Evolutionary conservation across 1,140 invertebrate genomes (phyloP), one percentile per base, ranked within the genome.

Genomic region (Mycetomoellerius zeteki): DNA sequence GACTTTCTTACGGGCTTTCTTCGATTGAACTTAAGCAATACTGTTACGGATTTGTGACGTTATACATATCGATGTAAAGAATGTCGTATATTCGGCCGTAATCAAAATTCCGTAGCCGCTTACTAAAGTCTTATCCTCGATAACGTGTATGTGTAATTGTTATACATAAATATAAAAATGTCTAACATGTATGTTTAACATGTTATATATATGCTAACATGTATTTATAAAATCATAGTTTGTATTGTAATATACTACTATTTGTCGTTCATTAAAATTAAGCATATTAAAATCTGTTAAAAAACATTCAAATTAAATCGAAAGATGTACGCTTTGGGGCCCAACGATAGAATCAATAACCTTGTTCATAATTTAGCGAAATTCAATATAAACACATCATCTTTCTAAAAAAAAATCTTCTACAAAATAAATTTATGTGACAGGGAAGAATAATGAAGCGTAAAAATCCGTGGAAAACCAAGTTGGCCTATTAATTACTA

Each of bases 1-100:
- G 94, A 95, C 95, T 95, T 95, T 95, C 95, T 95, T 95, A 87
- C 88, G 91, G 89, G 93, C 95, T 95, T 95, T 95, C 95, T 94
- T 95, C 94, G 94, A 94, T 94, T 90, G 87, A 86, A 91, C 92
- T 95, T 94, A 91, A 93, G 94, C 93, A 95, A 95, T 89, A 92
- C 86, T 94, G 92, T 94, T 94, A 93, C 93, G 92, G 89, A 94
- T 95, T 91, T 88, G 91, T 91, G 89, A 93, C 93, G 91, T 92
- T 94, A 93, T 88, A 94, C 88, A 92, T 93, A 93, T 92, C 91
- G 89, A 94, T 91, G 80, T 21, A 86, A 60, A 89, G 67, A 78
- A 62, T 62, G 76, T 90, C 73, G 87, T 82, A 88, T 65, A 72
- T 67, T 67, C 77, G 33, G 27, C 50, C 27, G 27, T 72, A 65